phyloP scores from a whole-genome alignment of 1,140 invertebrate species.

The Aphaenogaster floridana region DNA sequence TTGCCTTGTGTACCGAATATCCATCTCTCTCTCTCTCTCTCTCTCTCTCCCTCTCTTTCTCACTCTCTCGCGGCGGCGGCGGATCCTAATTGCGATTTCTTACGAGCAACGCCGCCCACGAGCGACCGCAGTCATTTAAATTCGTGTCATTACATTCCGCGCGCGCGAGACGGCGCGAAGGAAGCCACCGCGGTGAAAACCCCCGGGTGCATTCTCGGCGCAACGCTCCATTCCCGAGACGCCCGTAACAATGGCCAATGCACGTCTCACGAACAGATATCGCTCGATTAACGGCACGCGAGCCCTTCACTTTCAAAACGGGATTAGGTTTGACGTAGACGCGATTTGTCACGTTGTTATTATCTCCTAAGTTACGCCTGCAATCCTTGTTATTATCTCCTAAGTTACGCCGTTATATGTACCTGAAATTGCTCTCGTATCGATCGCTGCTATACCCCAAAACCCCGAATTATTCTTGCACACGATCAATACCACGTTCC shows the following conservation, averaged over 20 bases:
- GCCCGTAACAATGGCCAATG: neutral
- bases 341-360: neutral
- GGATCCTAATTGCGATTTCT: constrained; percentile 80
- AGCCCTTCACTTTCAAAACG: constrained; percentile 9
- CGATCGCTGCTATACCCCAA: neutral
- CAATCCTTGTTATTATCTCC: neutral
- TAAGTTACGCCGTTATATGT: neutral
- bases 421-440: neutral
- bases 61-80: constrained; percentile 6
- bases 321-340: neutral
- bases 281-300: constrained; percentile 18
- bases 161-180: constrained; percentile 41
- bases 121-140: constrained; percentile 79
- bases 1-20: constrained; percentile 74
- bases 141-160: constrained; percentile 79
- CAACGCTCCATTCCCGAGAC: neutral
- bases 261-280: constrained; percentile 5
- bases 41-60: neutral
- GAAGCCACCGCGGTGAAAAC: constrained; percentile 22
- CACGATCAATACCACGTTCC: neutral
- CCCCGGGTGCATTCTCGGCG: constrained; percentile 9
- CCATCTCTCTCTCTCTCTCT: constrained; percentile 11
- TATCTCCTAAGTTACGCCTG: neutral
- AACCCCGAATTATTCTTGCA: constrained; percentile 14
- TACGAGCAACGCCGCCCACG: constrained; percentile 76